Conservation (phyloP, 37 sponge, comb jelly and placozoan species). For the Spongia lamella region DNA sequence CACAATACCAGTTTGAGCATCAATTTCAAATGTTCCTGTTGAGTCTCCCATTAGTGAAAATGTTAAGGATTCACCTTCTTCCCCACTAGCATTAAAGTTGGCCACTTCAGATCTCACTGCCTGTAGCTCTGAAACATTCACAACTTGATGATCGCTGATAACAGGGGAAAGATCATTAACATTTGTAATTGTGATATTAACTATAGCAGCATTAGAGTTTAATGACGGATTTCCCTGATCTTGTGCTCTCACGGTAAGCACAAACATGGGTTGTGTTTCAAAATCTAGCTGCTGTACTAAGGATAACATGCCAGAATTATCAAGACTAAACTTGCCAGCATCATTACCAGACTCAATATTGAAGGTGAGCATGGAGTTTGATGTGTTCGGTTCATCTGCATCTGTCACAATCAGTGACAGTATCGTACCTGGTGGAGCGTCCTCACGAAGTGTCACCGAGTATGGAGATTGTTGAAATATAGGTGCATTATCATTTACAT, state of each 20-base stretch:
- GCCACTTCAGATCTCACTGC: constrained; percentile 4
- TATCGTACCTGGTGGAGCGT: neutral
- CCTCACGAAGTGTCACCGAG: constrained; percentile 26
- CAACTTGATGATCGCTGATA: constrained; percentile 7
- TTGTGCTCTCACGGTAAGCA: constrained; percentile 13
- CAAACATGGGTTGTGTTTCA: constrained; percentile 7
- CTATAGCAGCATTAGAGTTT: neutral
- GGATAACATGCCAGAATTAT: constrained; percentile 37
- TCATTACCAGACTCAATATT: constrained; percentile 3
- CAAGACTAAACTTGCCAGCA: constrained; percentile 18
- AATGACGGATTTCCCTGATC: constrained; percentile 28
- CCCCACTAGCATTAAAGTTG: constrained; percentile 47
- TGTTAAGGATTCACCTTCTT: constrained; percentile 41
- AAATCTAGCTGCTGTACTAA: constrained; percentile 36
- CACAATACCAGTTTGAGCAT: constrained; percentile 29
- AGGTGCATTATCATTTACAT: constrained; percentile 75
- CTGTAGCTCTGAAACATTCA: constrained; percentile 9
- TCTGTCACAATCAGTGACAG: constrained; percentile 42
- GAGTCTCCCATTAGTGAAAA: neutral
- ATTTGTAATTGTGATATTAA: constrained; percentile 20
- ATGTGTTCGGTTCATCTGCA: constrained; percentile 15
- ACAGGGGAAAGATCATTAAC: constrained; percentile 35
- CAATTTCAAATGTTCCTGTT: constrained; percentile 27
- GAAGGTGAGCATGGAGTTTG: constrained; percentile 53
- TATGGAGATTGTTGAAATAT: constrained; percentile 33